Conservation (phyloP, 2,113 vertebrate genomes). For the Dicerorhinus sumatrensis region DNA sequence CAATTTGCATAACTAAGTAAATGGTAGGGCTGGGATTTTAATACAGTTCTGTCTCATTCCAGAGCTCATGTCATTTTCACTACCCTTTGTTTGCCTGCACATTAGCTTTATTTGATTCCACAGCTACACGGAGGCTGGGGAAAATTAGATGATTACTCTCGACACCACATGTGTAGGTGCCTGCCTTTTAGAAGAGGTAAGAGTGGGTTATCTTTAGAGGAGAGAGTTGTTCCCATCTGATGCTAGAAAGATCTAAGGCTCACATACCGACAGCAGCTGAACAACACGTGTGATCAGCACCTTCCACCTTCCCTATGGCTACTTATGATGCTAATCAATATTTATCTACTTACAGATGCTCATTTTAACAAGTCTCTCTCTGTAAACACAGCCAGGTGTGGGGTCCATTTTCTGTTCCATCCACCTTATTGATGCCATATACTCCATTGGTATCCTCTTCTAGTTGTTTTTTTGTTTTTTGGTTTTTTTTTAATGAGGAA, state of each 20-base stretch:
- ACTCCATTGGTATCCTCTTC: not conserved
- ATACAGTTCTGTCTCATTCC: not conserved
- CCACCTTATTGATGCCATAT: not conserved
- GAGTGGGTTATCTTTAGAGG: too few relatives aligned
- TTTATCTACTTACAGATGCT: not conserved
- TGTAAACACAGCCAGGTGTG: not conserved
- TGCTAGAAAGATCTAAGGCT: not conserved
- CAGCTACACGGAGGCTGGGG: not conserved
- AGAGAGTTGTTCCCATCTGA: not conserved
- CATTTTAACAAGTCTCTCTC: not conserved
- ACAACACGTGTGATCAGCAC: fast-evolving
- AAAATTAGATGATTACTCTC: not conserved
- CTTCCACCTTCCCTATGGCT: not conserved
- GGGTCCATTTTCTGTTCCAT: not conserved
- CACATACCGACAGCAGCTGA: too few relatives aligned
- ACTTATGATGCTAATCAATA: not conserved
- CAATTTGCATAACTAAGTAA: not conserved
- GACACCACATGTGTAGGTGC: not conserved
- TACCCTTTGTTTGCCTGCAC: not conserved
- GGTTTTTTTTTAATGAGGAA: too few relatives aligned
- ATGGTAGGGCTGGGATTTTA: not conserved
- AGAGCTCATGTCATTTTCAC: not conserved
- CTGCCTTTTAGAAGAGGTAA: not conserved
- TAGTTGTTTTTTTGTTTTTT: too few relatives aligned
- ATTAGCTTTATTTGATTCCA: not conserved